Base-by-base conservation (phyloP, 1,140 invertebrate genomes). In the Drosophila sturtevanti region DNA sequence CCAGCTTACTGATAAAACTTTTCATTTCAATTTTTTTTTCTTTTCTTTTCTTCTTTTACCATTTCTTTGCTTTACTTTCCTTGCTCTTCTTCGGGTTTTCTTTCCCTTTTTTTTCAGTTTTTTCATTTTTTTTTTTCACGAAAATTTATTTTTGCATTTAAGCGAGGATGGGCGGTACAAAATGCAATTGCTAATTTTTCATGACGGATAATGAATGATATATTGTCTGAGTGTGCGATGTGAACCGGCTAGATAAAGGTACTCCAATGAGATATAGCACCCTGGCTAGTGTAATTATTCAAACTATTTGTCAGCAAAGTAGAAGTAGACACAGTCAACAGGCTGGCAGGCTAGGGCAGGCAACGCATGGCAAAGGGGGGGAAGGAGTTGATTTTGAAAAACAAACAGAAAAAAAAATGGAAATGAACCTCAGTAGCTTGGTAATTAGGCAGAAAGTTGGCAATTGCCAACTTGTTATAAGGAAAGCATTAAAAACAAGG, bases 151-250 rank as follows among this genome's bases (percentile, higher is more conserved):
- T 80, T 77, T 87, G 76, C 82, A 77, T 87, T 87, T 79, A 81
- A 81, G 74, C 59, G 71, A 81, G 66, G 61, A 55, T 76, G 67
- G 67, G 76, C 72, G 67, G 84, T 48, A 85, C 69, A 89, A 84
- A 89, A 77, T 84, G 84, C 84, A 70, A 87, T 87, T 87, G 82
- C 82, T 87, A 87, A 87, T 82, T 87, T 87, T 87, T 87, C 82
- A 79, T 89, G 72, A 72, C 75, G 76, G 79, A 87, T 87, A 87
- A 87, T 87, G 82, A 87, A 87, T 87, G 82, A 87, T 87, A 87
- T 87, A 87, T 87, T 81, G 82, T 75, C 58, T 77, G 69, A 71
- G 41, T 48, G 41, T 81, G 69, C 70, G 77, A 79, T 81, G 73
- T 64, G 44, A 63, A 58, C 41, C 62, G 63, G 41, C 63, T 27